Evolutionary conservation across 2,113 vertebrate species (phyloP).

Genomic region (Austrofundulus limnaeus): DNA sequence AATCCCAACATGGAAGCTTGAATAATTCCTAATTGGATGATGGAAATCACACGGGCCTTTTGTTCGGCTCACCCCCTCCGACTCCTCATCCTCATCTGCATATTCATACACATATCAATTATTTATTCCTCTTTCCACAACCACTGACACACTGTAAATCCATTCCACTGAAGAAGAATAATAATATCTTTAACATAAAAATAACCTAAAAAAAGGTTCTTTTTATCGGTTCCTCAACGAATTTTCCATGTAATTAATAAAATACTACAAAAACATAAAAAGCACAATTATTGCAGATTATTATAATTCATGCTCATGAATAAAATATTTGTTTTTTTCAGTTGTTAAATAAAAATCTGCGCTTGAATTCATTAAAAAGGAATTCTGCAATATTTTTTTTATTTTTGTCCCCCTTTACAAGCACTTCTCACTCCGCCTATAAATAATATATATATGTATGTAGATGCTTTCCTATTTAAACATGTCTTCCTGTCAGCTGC

Average conservation of each 20-base stretch:
- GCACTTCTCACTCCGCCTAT: too few species aligned
- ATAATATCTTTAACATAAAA: conserved; percentile 39
- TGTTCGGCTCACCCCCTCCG: conserved; percentile 62
- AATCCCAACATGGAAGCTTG: conserved; percentile 65
- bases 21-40: conserved; percentile 76
- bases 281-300: too few species aligned
- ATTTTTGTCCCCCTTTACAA: neutral
- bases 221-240: too few species aligned
- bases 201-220: conserved; percentile 2
- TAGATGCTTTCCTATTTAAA: conserved; percentile 55
- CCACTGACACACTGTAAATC: conserved; percentile 61
- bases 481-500: conserved; percentile 59
- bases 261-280: too few species aligned
- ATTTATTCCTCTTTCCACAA: conserved; percentile 77
- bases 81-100: conserved; percentile 71
- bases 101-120: conserved; percentile 86
- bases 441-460: too few species aligned
- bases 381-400: neutral
- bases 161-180: conserved; percentile 68
- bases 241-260: too few species aligned
- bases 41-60: conserved; percentile 72
- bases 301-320: neutral
- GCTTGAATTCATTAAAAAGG: neutral
- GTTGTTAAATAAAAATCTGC: neutral
- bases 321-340: neutral